Conservation (phyloP, 2,888 invertebrate species). For the Opisthograptis luteolata region DNA sequence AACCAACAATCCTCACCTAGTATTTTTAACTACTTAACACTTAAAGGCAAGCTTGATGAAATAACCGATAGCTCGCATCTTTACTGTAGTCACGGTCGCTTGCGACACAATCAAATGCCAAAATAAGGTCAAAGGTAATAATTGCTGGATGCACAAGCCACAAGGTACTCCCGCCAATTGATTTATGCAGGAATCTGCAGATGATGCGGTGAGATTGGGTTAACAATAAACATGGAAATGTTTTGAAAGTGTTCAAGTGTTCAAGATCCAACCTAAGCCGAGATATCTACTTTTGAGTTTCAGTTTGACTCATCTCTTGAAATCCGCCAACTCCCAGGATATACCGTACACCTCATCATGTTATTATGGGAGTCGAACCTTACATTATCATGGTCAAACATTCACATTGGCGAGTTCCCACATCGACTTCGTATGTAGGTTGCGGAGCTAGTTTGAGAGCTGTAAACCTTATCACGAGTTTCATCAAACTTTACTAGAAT, state of each 20-base stretch:
- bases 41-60: conserved; percentile 33
- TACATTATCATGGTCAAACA: conserved; percentile 41
- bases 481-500: too few species aligned
- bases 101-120: conserved; percentile 81
- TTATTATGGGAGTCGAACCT: conserved; percentile 37
- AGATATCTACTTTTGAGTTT: too few species aligned
- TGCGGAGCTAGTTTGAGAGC: conserved; percentile 16
- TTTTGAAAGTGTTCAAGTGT: conserved; percentile 18
- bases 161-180: conserved; percentile 56
- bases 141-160: conserved; percentile 31
- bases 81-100: conserved; percentile 63
- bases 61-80: conserved; percentile 55
- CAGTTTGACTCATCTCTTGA: conserved; percentile 4
- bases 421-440: conserved; percentile 37
- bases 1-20: background rate
- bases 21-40: background rate
- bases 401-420: conserved; percentile 41
- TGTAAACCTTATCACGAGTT: too few species aligned
- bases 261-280: too few species aligned
- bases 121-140: conserved; percentile 81
- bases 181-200: conserved; percentile 71
- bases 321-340: conserved; percentile 13
- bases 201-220: conserved; percentile 51
- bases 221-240: conserved; percentile 40
- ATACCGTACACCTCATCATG: conserved; percentile 28